Evolutionary conservation across 92 coral and sea anemone species (phyloP), one percentile per base, ranked within the genome.

Genomic region (Porites cylindrica): DNA sequence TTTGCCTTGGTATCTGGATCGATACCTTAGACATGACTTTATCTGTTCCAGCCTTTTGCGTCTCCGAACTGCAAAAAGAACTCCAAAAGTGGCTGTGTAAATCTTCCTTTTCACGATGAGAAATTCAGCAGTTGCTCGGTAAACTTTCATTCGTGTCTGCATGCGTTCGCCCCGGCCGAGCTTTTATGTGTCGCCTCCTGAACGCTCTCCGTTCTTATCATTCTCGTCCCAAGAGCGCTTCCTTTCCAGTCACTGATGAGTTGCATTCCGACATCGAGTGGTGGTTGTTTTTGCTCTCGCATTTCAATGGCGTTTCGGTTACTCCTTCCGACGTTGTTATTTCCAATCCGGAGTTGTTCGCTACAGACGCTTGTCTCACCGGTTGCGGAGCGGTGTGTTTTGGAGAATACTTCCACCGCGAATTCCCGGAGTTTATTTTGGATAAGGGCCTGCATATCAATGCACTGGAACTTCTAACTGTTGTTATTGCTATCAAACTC

Each of bases 101-200:
- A 47, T 19, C 71, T 9, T 66, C 90, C 19, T 90, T 69, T 70
- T 79, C 90, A 51, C 47, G 54, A 79, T 0, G 23, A 21, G 23
- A 21, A 1, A 23, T 90, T 4, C 93, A 90, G 62, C 70, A 50
- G 12, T 70, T 86, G 53, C 80, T 91, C n/a, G 91, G 93, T 5
- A 91, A 91, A 76, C 71, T 86, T 53, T 76, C 85, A n/a, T 91
- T 54, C 65, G 93, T 90, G 43, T 70, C 93, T 59, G 89, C 89
- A 47, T 90, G 92, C 71, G 82, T 89, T 8, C 86, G 86, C 11
- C 89, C 93, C 4, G 86, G 89, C 65, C 77, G 89, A 66, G 23
- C 23, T 21, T 21, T 21, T 21, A 21, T 21, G 23, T 21, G 23
- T 21, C 23, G 23, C 23, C 23, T 21, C 23, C 23, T 21, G 23